A percentile compares a stretch with the other conserved stretches of the same genome.
Conservation (phyloP, 2,888 invertebrate species). For the Lottia gigantea region DNA sequence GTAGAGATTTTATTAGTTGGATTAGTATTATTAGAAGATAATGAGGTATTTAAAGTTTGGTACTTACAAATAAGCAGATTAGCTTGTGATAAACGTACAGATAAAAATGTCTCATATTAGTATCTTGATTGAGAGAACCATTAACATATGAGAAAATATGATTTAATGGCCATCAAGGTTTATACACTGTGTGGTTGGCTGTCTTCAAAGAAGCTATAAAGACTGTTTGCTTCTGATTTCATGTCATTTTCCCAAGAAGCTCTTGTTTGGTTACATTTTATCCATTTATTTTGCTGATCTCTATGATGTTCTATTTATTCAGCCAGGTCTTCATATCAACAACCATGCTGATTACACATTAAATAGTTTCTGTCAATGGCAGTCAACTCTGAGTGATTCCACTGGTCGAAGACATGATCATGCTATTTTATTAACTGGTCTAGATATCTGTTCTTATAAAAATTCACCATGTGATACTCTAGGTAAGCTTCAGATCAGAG, state of each 20-base stretch:
- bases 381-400: slow-evolving; percentile 50
- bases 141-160: too few relatives aligned
- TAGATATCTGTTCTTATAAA: slow-evolving; percentile 61
- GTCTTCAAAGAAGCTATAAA: too few relatives aligned
- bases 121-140: too few relatives aligned
- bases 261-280: too few relatives aligned
- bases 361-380: slow-evolving; percentile 65
- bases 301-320: slow-evolving; percentile 21
- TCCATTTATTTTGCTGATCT: background rate
- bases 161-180: too few relatives aligned
- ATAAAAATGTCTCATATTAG: too few relatives aligned
- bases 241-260: too few relatives aligned
- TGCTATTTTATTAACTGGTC: slow-evolving; percentile 60
- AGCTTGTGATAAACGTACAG: too few relatives aligned
- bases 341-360: slow-evolving; percentile 59
- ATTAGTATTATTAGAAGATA: slow-evolving; percentile 53
- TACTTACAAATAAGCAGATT: background rate
- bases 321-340: slow-evolving; percentile 56
- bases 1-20: slow-evolving; percentile 58
- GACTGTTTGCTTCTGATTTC: too few relatives aligned
- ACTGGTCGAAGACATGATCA: slow-evolving; percentile 57
- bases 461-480: slow-evolving; percentile 63
- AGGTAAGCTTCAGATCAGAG: slow-evolving; percentile 39
- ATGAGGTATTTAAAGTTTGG: slow-evolving; percentile 45
- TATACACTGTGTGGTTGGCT: too few relatives aligned